A percentile compares a stretch with the other conserved stretches of the same genome.
These are phyloP conservation scores for Cavia porcellus DNA, from an alignment of 2,113 vertebrate genomes.

Conservation along the genomic window DNA sequence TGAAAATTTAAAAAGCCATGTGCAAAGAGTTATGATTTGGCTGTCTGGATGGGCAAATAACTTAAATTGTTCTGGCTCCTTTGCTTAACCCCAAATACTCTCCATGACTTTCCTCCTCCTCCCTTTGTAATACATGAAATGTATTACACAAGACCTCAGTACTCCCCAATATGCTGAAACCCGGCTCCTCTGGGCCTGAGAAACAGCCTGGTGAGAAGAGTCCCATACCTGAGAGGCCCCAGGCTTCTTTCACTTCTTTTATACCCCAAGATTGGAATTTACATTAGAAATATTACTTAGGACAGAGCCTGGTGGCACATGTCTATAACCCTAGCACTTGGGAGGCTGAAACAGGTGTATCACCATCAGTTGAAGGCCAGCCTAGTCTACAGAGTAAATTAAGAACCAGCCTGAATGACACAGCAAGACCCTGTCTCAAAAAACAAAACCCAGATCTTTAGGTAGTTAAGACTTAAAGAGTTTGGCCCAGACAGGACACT, in stretches of 20 bases:
- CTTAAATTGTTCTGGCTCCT: not conserved
- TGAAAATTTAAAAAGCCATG: not conserved
- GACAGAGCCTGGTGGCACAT: not conserved
- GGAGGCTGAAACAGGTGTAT: not conserved
- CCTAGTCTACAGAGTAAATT: not conserved
- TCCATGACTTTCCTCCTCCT: not conserved
- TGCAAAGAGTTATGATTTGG: not conserved
- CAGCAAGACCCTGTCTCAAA: not conserved
- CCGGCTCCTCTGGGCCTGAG: accelerated
- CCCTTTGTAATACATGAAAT: not conserved
- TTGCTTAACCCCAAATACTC: not conserved
- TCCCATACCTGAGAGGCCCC: accelerated
- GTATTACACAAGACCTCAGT: not conserved
- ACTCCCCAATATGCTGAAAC: not conserved
- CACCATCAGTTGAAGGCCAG: not conserved
- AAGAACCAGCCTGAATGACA: not conserved
- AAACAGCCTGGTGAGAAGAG: not conserved
- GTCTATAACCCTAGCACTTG: not conserved
- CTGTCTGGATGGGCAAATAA: not conserved
- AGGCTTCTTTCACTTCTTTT: not conserved
- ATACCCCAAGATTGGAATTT: not conserved
- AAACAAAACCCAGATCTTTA: not conserved
- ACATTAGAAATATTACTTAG: not conserved
- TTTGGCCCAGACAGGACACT: too few relatives aligned
- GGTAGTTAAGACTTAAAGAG: not conserved